phyloP scores from a whole-genome alignment of 2,797 vertebrate genomes.

The Rhinophrynus dorsalis region DNA sequence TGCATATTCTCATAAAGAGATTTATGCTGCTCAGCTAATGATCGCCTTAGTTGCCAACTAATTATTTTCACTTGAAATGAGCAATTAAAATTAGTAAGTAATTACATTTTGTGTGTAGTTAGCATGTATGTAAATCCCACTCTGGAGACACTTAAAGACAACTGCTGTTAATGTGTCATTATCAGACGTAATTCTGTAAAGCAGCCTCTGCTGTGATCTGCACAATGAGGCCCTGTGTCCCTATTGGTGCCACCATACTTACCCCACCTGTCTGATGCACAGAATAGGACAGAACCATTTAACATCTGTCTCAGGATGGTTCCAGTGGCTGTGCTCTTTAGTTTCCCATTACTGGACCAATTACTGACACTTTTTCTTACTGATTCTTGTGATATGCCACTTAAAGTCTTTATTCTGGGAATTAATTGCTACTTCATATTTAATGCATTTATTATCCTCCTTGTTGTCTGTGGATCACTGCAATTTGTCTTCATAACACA shows the following conservation, averaged over 20 bases:
- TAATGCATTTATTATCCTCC: background rate
- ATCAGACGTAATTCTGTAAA: conserved; percentile 34
- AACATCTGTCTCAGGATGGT: background rate
- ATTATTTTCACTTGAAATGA: conserved; percentile 51
- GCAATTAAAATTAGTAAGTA: conserved; percentile 51
- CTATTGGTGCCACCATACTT: conserved; percentile 9
- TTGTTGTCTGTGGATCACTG: background rate
- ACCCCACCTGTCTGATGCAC: background rate
- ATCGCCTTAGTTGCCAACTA: conserved; percentile 46
- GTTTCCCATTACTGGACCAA: background rate
- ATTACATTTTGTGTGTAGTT: conserved; percentile 50
- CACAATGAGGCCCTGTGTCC: conserved; percentile 26
- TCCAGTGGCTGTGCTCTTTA: background rate
- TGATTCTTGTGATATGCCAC: background rate
- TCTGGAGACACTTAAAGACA: conserved; percentile 49
- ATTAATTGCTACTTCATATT: background rate
- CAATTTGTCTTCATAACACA: background rate
- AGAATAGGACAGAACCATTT: background rate
- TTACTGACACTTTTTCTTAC: background rate
- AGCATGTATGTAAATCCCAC: conserved; percentile 50
- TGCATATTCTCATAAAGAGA: conserved; percentile 41
- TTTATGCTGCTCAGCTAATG: conserved; percentile 42
- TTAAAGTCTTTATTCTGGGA: background rate
- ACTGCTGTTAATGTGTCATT: conserved; percentile 45
- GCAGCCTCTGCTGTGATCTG: conserved; percentile 28